These are phyloP conservation scores for Stylophora pistillata DNA, from an alignment of 64 coral and sea anemone species.

Conservation along the genomic window DNA sequence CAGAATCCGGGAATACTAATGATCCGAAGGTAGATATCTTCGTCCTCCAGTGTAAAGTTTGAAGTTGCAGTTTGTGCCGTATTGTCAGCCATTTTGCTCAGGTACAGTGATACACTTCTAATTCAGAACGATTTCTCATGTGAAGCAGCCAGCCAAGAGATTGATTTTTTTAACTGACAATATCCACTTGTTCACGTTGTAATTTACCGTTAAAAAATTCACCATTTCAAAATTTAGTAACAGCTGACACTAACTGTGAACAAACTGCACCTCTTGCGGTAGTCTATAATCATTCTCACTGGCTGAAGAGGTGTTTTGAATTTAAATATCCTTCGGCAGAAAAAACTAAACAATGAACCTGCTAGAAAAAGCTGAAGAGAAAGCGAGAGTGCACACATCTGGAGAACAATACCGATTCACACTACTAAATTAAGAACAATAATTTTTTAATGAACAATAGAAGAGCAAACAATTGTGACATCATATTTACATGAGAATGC, in stretches of 20 bases:
- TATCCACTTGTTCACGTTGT: not conserved
- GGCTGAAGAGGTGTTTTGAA: not conserved
- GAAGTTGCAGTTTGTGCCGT: not conserved
- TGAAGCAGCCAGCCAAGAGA: not conserved
- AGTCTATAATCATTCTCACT: not conserved
- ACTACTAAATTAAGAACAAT: not conserved
- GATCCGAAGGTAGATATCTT: not conserved
- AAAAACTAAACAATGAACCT: not conserved
- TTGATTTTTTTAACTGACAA: not conserved
- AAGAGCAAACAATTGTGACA: too few species aligned
- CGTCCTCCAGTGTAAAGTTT: not conserved
- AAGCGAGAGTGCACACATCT: not conserved
- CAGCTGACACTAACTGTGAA: not conserved
- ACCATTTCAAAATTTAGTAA: not conserved
- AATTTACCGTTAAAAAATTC: not conserved
- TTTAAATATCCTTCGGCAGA: too few species aligned
- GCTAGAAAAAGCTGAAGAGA: not conserved
- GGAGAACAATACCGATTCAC: not conserved
- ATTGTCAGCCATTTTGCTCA: not conserved
- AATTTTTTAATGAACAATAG: not conserved
- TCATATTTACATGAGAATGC: too few species aligned
- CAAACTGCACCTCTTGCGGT: conserved; percentile 1
- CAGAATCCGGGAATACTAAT: not conserved
- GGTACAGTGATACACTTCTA: not conserved
- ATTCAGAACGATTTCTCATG: not conserved